Base-by-base conservation (phyloP, 2,113 vertebrate species). In the Buteo buteo region DNA sequence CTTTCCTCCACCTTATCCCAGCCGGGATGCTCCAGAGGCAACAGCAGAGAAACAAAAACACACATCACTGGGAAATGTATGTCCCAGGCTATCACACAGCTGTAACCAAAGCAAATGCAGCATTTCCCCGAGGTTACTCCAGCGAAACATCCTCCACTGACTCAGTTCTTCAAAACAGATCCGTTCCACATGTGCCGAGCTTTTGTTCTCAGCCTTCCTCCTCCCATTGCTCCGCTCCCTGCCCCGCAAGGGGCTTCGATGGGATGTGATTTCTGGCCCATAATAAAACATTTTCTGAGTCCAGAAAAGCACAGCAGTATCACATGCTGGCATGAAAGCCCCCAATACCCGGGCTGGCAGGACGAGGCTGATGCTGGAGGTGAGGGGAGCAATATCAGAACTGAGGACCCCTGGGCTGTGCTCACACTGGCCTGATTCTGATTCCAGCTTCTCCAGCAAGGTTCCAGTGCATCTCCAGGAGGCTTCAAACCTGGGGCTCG, bases 171-270 rank as follows among this genome's bases (percentile, higher is more conserved):
- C 84, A 67, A 28, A 89, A 50, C 47, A 67, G 57, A 72, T 45
- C 85, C 45, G 50, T 86, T 69, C 82, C 71, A 52, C 67, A 22
- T 9, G 21, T 58, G 76, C 62, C 0, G 1, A 69, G 85, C 70
- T 73, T 90, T 91, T 78, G 31, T 82, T 93, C 78, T 54, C 66
- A 94, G 84, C 38, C 38, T 72, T 67, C 87, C 50, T 89, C 72
- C 79, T 94, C n/a, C 64, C 25, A 11, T 50, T 7, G 20, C 67
- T 78, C 45, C 15, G 4, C 31, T 94, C 94, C 49, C 69, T 92
- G 84, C n/a, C 29, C 64, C 52, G 7, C 13, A 1, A 7, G 0
- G 31, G 34, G 29, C 57, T 84, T 67, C 5, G 1, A 13, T 11
- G 5, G 32, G 72, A 76, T 16, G 24, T 3, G 6, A 25, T 69